Evolutionary conservation across 37 sponge, comb jelly and placozoan genomes (phyloP).

Genomic region (Petrosia ficiformis): DNA sequence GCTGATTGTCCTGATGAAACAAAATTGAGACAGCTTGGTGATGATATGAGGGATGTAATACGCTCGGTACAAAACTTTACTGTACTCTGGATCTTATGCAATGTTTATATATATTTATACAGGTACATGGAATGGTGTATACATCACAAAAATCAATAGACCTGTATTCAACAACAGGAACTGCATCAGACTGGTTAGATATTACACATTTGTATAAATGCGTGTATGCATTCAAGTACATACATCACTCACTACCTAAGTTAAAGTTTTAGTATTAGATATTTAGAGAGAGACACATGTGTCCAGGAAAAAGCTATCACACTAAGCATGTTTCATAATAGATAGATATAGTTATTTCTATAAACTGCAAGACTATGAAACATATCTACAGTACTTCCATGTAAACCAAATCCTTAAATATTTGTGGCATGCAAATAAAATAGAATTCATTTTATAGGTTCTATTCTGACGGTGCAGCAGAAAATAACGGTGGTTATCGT

Average conservation of each 20-base stretch:
- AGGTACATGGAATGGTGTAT: conserved; percentile 43
- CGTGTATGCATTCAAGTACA: too few relatives aligned
- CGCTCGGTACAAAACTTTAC: background rate
- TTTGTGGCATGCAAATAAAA: background rate
- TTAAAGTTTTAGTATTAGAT: too few relatives aligned
- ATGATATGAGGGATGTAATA: conserved; percentile 24
- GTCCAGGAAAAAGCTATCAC: too few relatives aligned
- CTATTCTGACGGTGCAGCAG: conserved; percentile 46
- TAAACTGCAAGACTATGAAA: background rate
- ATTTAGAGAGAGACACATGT: too few relatives aligned
- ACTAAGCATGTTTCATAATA: too few relatives aligned
- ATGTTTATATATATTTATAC: background rate
- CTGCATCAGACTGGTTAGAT: conserved; percentile 63
- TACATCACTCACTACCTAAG: too few relatives aligned
- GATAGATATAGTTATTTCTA: background rate
- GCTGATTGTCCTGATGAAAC: conserved; percentile 55
- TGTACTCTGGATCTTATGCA: background rate
- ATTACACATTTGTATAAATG: too few relatives aligned
- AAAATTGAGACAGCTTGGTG: conserved; percentile 41
- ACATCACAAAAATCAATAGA: conserved; percentile 48
- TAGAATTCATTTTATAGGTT: conserved; percentile 35
- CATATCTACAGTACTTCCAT: background rate
- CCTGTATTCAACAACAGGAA: conserved; percentile 57
- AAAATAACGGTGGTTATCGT: conserved; percentile 47
- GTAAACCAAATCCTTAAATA: too few relatives aligned